Evolutionary conservation across 2,888 invertebrate species (phyloP).

Genomic region (Drosophila neonasuta): DNA sequence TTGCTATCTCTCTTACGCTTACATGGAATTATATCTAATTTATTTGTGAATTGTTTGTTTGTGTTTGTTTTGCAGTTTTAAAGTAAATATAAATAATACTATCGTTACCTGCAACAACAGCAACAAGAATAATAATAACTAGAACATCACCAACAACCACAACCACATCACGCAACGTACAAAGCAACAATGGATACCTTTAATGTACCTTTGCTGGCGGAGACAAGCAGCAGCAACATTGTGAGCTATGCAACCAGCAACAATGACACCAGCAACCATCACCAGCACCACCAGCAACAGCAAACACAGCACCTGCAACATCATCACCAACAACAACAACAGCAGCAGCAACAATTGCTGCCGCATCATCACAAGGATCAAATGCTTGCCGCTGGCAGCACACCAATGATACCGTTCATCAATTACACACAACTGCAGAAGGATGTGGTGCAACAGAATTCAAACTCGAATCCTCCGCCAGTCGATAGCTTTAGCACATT

Average conservation of each 20-base stretch:
- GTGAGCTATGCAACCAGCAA: conserved; percentile 48
- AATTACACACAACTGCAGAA: conserved; percentile 57
- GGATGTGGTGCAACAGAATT: conserved; percentile 37
- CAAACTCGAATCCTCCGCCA: conserved; percentile 33
- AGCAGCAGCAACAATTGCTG: conserved; percentile 44
- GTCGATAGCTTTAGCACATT: conserved; percentile 48
- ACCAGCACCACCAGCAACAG: conserved; percentile 34
- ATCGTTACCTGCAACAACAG: conserved; percentile 22
- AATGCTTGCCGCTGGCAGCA: conserved; percentile 76
- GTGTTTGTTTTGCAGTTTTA: conserved; percentile 16
- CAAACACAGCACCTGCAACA: conserved; percentile 42
- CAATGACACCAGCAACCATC: conserved; percentile 42
- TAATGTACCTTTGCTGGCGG: conserved; percentile 70
- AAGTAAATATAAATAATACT: conserved; percentile 26
- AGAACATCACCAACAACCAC: conserved; percentile 26
- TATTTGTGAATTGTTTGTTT: conserved; percentile 4
- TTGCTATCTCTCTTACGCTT: not conserved
- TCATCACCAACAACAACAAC: conserved; percentile 38
- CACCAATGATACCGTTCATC: conserved; percentile 63
- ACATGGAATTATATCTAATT: conserved; percentile 4
- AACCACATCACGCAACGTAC: conserved; percentile 57
- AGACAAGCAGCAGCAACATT: conserved; percentile 52
- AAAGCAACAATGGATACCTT: conserved; percentile 72
- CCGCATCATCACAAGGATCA: conserved; percentile 78
- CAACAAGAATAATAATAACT: conserved; percentile 12